These are phyloP conservation scores for Antigone vipio DNA, from an alignment of 2,113 vertebrate genomes.

Conservation along the genomic window DNA sequence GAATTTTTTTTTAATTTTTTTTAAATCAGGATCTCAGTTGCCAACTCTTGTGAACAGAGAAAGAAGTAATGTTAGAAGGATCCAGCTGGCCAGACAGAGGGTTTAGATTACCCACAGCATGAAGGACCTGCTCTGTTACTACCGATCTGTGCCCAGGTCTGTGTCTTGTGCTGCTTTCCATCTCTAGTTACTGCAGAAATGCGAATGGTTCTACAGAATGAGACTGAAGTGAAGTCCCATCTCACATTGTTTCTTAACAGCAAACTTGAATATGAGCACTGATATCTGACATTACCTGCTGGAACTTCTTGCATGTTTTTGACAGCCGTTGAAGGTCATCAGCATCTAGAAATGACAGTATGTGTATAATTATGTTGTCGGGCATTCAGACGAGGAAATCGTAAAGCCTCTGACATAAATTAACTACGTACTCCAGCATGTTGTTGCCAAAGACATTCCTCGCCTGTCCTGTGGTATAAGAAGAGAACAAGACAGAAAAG, in stretches of 20 bases:
- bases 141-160: no score
- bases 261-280: not conserved
- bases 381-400: constrained; percentile 28
- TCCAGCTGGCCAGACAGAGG: not conserved
- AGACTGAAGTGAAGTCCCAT: not conserved
- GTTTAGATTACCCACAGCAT: not conserved
- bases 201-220: not conserved
- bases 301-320: constrained; percentile 37
- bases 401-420: constrained; percentile 5
- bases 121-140: not conserved
- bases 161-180: not conserved
- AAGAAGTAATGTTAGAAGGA: not conserved
- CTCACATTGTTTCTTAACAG: not conserved
- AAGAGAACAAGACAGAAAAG: not conserved
- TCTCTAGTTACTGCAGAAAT: not conserved
- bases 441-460: constrained; percentile 33
- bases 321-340: constrained; percentile 35
- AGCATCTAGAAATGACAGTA: constrained; percentile 31
- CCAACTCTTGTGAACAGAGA: not conserved
- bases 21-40: not conserved
- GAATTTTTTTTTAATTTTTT: not conserved
- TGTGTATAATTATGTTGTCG: not conserved
- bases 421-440: not conserved
- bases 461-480: not conserved
- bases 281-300: not conserved